phyloP scores from a whole-genome alignment of 2,113 vertebrate genomes.

The Channa maculata region DNA sequence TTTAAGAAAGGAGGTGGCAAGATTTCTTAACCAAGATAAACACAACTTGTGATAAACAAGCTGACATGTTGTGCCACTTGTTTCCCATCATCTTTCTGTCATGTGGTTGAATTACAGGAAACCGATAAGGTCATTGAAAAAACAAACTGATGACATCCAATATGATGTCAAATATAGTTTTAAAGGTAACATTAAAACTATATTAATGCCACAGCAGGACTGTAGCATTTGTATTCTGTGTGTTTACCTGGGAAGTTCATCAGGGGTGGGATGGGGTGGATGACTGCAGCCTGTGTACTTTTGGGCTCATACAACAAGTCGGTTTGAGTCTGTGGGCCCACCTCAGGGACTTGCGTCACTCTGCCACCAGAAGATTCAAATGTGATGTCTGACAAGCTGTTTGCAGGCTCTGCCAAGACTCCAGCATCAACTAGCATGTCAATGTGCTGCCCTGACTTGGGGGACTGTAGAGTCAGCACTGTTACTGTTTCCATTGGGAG shows the following conservation, averaged over 20 bases:
- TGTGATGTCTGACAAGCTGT: constrained; percentile 1
- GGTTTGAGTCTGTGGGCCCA: constrained; percentile 33
- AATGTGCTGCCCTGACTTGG: background rate
- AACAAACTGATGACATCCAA: no score
- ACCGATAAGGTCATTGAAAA: background rate
- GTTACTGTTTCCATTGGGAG: constrained; percentile 18
- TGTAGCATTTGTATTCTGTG: background rate
- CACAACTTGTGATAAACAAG: background rate
- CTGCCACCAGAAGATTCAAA: constrained; percentile 5
- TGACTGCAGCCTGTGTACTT: constrained; percentile 15
- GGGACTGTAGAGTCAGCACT: background rate
- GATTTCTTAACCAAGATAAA: background rate
- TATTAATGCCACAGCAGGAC: background rate
- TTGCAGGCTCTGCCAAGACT: constrained; percentile 28
- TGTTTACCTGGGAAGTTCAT: constrained; percentile 59
- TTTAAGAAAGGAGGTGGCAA: background rate
- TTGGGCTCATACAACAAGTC: constrained; percentile 22
- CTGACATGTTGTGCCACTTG: background rate
- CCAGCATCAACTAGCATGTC: constrained; percentile 11
- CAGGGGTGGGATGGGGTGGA: constrained; percentile 15
- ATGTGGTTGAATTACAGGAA: background rate
- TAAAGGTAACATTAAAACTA: no score
- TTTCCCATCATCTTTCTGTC: background rate
- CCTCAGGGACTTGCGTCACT: background rate
- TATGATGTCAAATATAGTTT: background rate